Percentiles rank a stretch among this genome's conserved stretches.
Evolutionary conservation across 2,797 vertebrate species (phyloP).

Genomic region (Poecilia velifera): DNA sequence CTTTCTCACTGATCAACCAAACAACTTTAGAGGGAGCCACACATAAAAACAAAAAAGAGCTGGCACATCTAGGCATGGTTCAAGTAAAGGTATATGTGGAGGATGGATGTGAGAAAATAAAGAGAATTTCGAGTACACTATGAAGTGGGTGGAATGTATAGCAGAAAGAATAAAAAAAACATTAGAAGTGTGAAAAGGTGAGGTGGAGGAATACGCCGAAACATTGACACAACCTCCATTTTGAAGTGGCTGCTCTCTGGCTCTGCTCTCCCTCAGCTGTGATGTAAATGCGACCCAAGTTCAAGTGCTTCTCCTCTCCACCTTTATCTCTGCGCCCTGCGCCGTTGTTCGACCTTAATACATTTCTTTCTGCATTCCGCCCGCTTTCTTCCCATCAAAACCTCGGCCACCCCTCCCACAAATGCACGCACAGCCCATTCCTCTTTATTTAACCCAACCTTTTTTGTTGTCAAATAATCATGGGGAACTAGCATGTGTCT

Average conservation of each 20-base stretch:
- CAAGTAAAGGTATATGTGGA: constrained; percentile 7
- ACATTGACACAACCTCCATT: constrained; percentile 62
- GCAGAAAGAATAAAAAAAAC: constrained; percentile 16
- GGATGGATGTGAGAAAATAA: constrained; percentile 17
- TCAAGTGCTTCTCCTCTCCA: constrained; percentile 60
- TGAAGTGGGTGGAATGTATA: constrained; percentile 7
- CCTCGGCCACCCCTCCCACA: constrained; percentile 19
- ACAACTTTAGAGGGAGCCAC: constrained; percentile 10
- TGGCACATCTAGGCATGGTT: constrained; percentile 4
- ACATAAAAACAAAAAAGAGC: constrained; percentile 23
- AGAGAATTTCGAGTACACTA: neutral
- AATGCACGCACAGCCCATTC: constrained; percentile 33
- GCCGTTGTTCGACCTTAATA: constrained; percentile 52
- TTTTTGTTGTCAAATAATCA: constrained; percentile 91
- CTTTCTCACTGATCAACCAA: constrained; percentile 9
- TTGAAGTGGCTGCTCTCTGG: constrained; percentile 54
- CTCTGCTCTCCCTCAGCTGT: constrained; percentile 44
- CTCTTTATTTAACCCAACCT: constrained; percentile 77
- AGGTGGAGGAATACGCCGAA: constrained; percentile 14
- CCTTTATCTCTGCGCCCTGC: constrained; percentile 47
- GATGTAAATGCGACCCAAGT: constrained; percentile 56
- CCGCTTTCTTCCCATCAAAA: constrained; percentile 57
- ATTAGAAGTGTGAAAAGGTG: constrained; percentile 13
- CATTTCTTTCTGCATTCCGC: constrained; percentile 49
- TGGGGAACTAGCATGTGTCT: constrained; percentile 91